These are phyloP conservation scores for Perccottus glenii DNA, from an alignment of 2,113 vertebrate genomes.

Conservation along the genomic window DNA sequence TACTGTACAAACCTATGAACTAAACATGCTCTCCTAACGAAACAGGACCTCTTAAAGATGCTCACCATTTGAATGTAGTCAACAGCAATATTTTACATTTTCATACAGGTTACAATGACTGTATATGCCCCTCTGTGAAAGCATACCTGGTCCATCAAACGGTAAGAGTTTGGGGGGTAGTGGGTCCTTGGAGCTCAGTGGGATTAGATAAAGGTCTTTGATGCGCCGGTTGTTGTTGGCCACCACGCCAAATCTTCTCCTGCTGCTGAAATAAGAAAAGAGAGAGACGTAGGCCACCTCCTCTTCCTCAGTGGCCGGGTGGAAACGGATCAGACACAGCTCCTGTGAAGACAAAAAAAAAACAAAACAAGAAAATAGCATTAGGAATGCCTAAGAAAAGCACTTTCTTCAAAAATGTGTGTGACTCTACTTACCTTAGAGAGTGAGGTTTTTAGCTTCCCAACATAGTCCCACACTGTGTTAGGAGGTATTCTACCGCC, in stretches of 20 bases:
- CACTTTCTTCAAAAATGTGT: background rate
- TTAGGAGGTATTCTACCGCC: constrained; percentile 93
- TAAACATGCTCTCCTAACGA: constrained; percentile 52
- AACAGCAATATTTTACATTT: background rate
- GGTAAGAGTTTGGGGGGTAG: constrained; percentile 96
- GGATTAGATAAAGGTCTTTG: constrained; percentile 99
- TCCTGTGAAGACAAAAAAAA: constrained; percentile 80
- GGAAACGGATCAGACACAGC: constrained; percentile 95
- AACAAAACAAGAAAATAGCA: background rate
- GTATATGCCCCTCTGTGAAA: constrained; percentile 52
- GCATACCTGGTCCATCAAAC: constrained; percentile 99
- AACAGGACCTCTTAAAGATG: background rate
- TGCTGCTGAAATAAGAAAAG: constrained; percentile 99
- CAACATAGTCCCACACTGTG: constrained; percentile 98
- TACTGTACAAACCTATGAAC: constrained; percentile 52
- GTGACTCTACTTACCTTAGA: constrained; percentile 87
- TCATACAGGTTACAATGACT: constrained; percentile 4
- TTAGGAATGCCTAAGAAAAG: background rate
- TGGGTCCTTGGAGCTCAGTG: constrained; percentile 92
- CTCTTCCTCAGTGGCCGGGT: constrained; percentile 97
- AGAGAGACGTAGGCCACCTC: constrained; percentile 97
- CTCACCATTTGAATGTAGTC: background rate
- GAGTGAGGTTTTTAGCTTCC: constrained; percentile 94
- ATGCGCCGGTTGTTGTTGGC: constrained; percentile 96
- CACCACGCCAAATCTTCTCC: constrained; percentile 94